Base-by-base conservation (phyloP, 2,113 vertebrate species). In the Oceanodroma tethys region DNA sequence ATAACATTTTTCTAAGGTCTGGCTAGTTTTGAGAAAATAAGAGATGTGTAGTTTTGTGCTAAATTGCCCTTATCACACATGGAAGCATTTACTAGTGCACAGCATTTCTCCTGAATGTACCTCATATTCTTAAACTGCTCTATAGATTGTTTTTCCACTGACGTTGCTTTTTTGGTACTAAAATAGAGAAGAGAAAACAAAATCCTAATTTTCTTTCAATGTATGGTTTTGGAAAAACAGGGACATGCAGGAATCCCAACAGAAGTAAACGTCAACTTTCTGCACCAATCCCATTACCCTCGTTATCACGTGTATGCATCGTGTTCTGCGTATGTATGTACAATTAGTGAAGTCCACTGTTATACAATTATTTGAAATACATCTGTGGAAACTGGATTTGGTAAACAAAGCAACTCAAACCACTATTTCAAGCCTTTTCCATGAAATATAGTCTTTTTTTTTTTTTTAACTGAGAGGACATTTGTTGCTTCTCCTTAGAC, bases 291-390 rank as follows among this genome's bases (percentile, higher is more conserved):
- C 45, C 13, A 2, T 43, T 23, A 7, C 52, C 42, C 36, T 58
- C 2, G 1, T 38, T 59, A 19, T 17, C 18, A 6, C 0, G 1
- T 2, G 1, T 20, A 10, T 32, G 22, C 32, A 6, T 59, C 1
- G 0, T 48, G 36, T 43, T 85, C 48, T 48, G 23, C 34, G 17
- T 32, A 7, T 59, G 30, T 26, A 6, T 17, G 18, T 48, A 34
- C 20, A 29, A 53, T 67, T 48, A 70, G 13, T 66, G 16, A 75
- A 75, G 32, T 48, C n/a, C 30, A 30, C 26, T 38, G 18, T 30
- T 59, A 47, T 10, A 38, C 56, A 63, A 43, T 86, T 71, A 29
- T 32, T 63, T 78, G 43, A 78, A 78, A 74, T 74, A 27, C 17
- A 42, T n/a, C 48, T 68, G 27, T 90, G 59, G 67, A 84, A 97